phyloP scores from a whole-genome alignment of 2,888 invertebrate species.

The Acleris sparsana region DNA sequence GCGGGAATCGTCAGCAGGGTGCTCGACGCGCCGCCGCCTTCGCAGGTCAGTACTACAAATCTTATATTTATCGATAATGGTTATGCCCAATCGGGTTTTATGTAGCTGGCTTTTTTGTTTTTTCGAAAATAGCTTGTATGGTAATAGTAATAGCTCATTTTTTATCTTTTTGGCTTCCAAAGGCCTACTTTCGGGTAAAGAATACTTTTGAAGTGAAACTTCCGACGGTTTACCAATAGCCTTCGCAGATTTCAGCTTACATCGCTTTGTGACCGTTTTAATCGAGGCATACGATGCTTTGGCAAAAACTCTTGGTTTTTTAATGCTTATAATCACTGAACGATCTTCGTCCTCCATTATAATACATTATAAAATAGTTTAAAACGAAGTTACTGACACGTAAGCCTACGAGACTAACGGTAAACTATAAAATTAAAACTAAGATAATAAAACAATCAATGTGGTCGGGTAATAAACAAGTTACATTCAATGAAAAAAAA shows the following conservation, averaged over 20 bases:
- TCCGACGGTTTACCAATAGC: conserved; percentile 42
- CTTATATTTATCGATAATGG: conserved; percentile 59
- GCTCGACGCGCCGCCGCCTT: conserved; percentile 50
- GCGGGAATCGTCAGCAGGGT: conserved; percentile 50
- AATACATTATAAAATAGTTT: conserved; percentile 16
- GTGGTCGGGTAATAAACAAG: not conserved
- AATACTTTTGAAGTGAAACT: conserved; percentile 45
- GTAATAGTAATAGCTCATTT: conserved; percentile 55
- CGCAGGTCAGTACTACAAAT: conserved; percentile 52
- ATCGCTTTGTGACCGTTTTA: conserved; percentile 39
- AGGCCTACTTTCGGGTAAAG: conserved; percentile 48
- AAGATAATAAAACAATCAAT: not conserved
- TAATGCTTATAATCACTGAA: conserved; percentile 52
- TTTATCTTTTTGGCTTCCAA: conserved; percentile 48
- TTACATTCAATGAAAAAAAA: not conserved
- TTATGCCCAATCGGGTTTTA: conserved; percentile 49
- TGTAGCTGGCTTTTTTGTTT: conserved; percentile 50
- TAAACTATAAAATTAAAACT: not conserved
- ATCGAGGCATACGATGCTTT: conserved; percentile 34
- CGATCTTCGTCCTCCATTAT: conserved; percentile 49
- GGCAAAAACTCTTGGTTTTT: conserved; percentile 45
- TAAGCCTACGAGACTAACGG: conserved; percentile 25
- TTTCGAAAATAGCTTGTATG: conserved; percentile 58
- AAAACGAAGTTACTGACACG: conserved; percentile 3
- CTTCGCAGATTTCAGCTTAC: conserved; percentile 36